These are phyloP conservation scores for Tinea pellionella DNA, from an alignment of 2,888 invertebrate species.

Conservation along the genomic window DNA sequence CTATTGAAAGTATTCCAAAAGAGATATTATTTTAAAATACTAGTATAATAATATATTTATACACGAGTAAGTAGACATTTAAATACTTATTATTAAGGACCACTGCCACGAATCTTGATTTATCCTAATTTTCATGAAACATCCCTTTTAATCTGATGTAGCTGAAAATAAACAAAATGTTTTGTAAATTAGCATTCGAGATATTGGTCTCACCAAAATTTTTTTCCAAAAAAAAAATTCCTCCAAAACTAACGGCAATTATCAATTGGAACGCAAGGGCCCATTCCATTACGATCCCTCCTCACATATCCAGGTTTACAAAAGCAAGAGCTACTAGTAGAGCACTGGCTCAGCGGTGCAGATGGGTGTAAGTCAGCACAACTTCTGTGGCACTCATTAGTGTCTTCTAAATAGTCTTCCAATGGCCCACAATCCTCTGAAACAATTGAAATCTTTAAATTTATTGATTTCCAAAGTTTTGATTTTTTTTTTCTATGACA, in stretches of 20 bases:
- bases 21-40: too few relatives aligned
- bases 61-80: too few relatives aligned
- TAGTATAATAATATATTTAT: too few relatives aligned
- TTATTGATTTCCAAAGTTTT: neutral
- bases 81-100: too few relatives aligned
- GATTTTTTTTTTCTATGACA: too few relatives aligned
- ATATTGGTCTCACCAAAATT: too few relatives aligned
- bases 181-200: too few relatives aligned
- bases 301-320: conserved; percentile 9
- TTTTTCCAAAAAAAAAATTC: neutral
- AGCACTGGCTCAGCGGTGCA: neutral
- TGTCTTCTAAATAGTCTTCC: neutral
- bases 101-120: too few relatives aligned
- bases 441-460: neutral
- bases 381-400: neutral
- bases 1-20: too few relatives aligned
- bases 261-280: conserved; percentile 2
- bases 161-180: too few relatives aligned
- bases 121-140: too few relatives aligned
- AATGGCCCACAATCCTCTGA: neutral
- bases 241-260: neutral
- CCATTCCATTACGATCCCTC: neutral
- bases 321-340: neutral
- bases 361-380: neutral
- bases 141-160: too few relatives aligned